Evolutionary conservation across 2,888 invertebrate species (phyloP).

Genomic region (Nebria brevicollis): DNA sequence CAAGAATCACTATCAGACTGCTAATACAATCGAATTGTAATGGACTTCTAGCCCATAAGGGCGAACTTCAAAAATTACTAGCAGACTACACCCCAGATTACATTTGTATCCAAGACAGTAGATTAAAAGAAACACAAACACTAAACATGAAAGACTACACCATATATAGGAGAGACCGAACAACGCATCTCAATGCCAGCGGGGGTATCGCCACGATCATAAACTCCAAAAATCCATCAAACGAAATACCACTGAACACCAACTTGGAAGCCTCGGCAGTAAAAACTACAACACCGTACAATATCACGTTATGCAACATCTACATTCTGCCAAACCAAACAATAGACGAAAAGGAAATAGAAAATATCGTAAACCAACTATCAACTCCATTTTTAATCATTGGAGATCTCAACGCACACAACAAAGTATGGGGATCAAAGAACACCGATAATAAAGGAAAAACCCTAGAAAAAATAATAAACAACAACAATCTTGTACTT

Average conservation of each 20-base stretch:
- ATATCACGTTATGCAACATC: no score
- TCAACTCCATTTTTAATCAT: no score
- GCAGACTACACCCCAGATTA: not conserved
- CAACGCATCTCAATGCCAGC: not conserved
- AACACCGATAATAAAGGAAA: constrained; percentile 2
- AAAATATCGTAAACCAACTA: not conserved
- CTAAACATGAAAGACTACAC: constrained; percentile 9
- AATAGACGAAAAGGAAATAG: not conserved
- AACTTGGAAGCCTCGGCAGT: no score
- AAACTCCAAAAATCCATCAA: not conserved
- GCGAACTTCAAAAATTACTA: constrained; percentile 9
- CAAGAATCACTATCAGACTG: not conserved
- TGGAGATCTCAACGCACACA: no score
- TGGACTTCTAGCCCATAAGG: not conserved
- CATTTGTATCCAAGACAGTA: constrained; percentile 14
- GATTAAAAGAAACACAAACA: constrained; percentile 4
- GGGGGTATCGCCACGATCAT: constrained; percentile 1
- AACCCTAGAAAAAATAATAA: constrained; percentile 16
- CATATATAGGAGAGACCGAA: constrained; percentile 18
- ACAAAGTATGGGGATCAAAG: no score
- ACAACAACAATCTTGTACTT: constrained; percentile 8
- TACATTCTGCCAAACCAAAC: no score
- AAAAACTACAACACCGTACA: no score
- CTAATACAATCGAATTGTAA: constrained; percentile 13
- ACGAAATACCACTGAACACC: no score